phyloP scores from a whole-genome alignment of 1,140 invertebrate species.

The Samia ricini region DNA sequence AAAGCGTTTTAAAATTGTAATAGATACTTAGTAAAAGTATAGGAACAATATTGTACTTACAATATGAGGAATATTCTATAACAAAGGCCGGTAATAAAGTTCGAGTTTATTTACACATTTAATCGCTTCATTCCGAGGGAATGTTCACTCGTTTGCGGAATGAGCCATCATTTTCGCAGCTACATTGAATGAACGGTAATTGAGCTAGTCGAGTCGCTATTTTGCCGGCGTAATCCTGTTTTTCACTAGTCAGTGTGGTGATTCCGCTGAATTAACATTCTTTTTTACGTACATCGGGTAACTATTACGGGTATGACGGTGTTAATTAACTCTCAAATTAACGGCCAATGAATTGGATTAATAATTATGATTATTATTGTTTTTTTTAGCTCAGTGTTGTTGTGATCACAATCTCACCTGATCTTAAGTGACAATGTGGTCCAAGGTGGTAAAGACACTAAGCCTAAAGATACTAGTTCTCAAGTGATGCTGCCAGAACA shows the following conservation, averaged over 20 bases:
- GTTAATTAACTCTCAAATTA: neutral
- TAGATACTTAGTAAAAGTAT: too few relatives aligned
- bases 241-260: neutral
- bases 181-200: constrained; percentile 1
- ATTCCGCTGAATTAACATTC: neutral
- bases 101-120: neutral
- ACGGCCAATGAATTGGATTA: neutral
- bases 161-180: neutral
- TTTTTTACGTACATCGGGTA: neutral
- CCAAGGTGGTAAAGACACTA: too few relatives aligned
- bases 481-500: too few relatives aligned
- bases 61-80: neutral
- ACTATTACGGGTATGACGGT: neutral
- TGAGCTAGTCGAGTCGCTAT: neutral
- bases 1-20: too few relatives aligned
- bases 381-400: too few relatives aligned
- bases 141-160: neutral
- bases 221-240: neutral
- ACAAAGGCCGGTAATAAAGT: neutral
- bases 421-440: too few relatives aligned
- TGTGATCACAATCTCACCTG: too few relatives aligned
- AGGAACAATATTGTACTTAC: too few relatives aligned
- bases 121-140: neutral
- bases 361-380: too few relatives aligned
- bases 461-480: too few relatives aligned